Evolutionary conservation across 2,888 invertebrate genomes (phyloP).

Genomic region (Xestia ashworthii): DNA sequence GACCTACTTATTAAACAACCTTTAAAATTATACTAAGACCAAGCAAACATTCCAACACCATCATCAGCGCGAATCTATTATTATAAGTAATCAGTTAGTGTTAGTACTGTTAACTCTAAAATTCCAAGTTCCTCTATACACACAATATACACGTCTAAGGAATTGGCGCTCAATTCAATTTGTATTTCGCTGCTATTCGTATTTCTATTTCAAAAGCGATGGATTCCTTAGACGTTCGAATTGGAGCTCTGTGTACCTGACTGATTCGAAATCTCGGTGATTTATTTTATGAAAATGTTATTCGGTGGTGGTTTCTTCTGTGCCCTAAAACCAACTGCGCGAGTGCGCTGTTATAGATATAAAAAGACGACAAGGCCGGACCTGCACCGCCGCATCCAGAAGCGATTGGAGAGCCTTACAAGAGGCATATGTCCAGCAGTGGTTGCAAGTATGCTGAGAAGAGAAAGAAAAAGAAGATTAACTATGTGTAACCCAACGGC

Average conservation of each 20-base stretch:
- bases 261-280: conserved; percentile 19
- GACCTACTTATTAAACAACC: neutral
- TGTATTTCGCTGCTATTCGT: conserved; percentile 53
- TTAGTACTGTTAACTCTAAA: conserved; percentile 20
- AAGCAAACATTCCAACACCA: neutral
- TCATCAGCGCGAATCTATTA: neutral
- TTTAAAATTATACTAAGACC: conserved; percentile 4
- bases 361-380: too few species aligned
- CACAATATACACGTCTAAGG: conserved; percentile 14
- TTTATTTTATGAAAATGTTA: conserved; percentile 24
- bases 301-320: neutral
- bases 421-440: too few species aligned
- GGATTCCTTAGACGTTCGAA: conserved; percentile 50
- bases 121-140: conserved; percentile 10
- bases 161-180: conserved; percentile 56
- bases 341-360: too few species aligned
- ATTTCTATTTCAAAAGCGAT: conserved; percentile 56
- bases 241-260: conserved; percentile 39
- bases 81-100: neutral
- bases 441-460: too few species aligned
- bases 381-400: too few species aligned
- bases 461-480: too few species aligned
- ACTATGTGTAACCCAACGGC: neutral
- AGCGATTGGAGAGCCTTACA: too few species aligned
- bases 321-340: too few species aligned